These are phyloP conservation scores for Drosophila sturtevanti DNA, from an alignment of 1,140 invertebrate species.

Conservation along the genomic window DNA sequence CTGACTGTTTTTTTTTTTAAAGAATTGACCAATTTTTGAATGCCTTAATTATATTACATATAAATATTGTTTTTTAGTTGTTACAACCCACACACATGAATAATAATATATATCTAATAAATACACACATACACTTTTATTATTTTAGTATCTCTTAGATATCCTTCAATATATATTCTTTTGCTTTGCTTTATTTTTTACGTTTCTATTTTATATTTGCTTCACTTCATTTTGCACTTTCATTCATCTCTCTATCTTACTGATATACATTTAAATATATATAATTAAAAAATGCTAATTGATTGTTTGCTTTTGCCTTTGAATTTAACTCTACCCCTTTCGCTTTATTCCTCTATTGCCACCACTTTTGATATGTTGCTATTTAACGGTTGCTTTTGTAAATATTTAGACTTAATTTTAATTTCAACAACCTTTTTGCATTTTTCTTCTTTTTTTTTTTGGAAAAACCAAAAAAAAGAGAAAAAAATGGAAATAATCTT, in stretches of 20 bases:
- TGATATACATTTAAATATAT: not conserved
- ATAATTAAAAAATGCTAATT: constrained; percentile 10
- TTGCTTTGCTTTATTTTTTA: not conserved
- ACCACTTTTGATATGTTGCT: constrained; percentile 69
- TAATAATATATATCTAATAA: not conserved
- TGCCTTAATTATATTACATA: not conserved
- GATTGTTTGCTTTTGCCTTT: constrained; percentile 36
- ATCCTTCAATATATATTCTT: not conserved
- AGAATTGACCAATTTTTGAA: not conserved
- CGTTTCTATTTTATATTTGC: too few relatives aligned
- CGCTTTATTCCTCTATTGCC: constrained; percentile 35
- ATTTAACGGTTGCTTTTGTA: constrained; percentile 65
- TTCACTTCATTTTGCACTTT: constrained; percentile 3
- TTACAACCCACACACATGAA: not conserved
- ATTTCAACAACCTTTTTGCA: constrained; percentile 39
- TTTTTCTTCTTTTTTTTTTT: not conserved
- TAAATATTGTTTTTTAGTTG: not conserved
- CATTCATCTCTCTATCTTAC: not conserved
- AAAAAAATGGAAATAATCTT: too few relatives aligned
- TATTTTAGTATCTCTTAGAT: not conserved
- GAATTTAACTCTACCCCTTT: constrained; percentile 3
- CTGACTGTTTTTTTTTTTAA: not conserved
- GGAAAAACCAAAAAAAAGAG: not conserved
- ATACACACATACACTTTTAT: not conserved
- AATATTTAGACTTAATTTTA: constrained; percentile 77